phyloP scores from a whole-genome alignment of 2,113 vertebrate genomes.

The Indicator indicator region DNA sequence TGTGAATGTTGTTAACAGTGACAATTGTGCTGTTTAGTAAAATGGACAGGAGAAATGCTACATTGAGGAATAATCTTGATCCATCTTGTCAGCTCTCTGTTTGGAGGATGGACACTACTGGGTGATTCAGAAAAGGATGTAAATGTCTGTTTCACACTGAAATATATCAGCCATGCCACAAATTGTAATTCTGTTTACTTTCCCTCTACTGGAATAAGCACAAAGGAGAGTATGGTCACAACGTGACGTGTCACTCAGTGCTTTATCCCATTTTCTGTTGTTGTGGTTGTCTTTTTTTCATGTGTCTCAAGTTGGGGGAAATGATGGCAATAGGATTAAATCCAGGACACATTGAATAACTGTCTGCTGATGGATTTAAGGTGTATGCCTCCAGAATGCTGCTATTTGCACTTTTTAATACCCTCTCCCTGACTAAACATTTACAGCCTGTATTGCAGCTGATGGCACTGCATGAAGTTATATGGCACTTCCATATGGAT shows the following conservation, averaged over 20 bases:
- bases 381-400: neutral
- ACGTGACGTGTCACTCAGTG: neutral
- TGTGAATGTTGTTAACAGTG: neutral
- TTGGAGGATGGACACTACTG: neutral
- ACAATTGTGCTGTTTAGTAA: neutral
- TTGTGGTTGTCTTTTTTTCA: neutral
- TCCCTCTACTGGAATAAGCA: neutral
- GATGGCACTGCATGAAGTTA: neutral
- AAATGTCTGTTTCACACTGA: neutral
- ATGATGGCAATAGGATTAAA: neutral
- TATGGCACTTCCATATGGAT: neutral
- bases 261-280: neutral
- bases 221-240: neutral
- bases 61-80: neutral
- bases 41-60: neutral
- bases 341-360: neutral
- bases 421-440: neutral
- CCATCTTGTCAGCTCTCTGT: neutral
- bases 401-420: neutral
- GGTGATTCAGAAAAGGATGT: neutral
- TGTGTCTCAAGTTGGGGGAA: neutral
- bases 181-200: neutral
- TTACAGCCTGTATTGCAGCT: neutral
- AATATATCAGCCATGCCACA: neutral
- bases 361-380: neutral